Evolutionary conservation across 37 sponge, comb jelly and placozoan species (phyloP), one percentile per base, ranked within the genome.

Genomic region (Halisarca cf. caerulea): DNA sequence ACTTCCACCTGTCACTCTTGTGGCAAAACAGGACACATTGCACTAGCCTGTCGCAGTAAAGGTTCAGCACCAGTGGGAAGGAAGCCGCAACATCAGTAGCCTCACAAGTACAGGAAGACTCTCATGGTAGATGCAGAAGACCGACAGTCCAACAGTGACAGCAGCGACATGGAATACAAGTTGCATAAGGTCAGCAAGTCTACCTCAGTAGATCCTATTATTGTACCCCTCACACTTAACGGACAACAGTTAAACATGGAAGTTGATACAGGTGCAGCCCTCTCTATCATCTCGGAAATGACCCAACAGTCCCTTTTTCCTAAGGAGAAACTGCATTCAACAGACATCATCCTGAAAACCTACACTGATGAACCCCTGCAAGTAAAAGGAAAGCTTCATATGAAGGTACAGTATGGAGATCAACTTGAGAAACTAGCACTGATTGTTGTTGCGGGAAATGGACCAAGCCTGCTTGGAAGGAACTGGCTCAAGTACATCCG

Each of bases 1-100:
- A 36, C 61, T 37, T 60, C 77, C 32, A 78, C n/a, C 2, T 87
- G 83, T 47, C 41, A 41, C 35, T 3, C 38, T 28, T 87, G 88
- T 60, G 66, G 66, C 3, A 87, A 87, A 55, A 43, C 20, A n/a
- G 83, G 88, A 4, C 83, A 82, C 54, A 82, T 87, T 28, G 88
- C 83, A 0, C 38, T 2, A 3, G 81, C 40, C 37, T 87, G 88
- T 37, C 55, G 80, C 6, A 64, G 80, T 3, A 30, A 53, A n/a
- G n/a, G n/a, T n/a, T n/a, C n/a, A n/a, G n/a, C n/a, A n/a, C n/a
- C n/a, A n/a, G n/a, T n/a, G n/a, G n/a, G n/a, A n/a, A n/a, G n/a
- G n/a, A n/a, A n/a, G n/a, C n/a, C n/a, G n/a, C n/a, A n/a, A n/a
- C n/a, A n/a, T n/a, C n/a, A n/a, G n/a, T n/a, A n/a, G n/a, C n/a